A percentile compares a stretch with the other conserved stretches of the same genome.
Evolutionary conservation across 2,888 invertebrate genomes (phyloP).

Genomic region (Apodemia duryi): DNA sequence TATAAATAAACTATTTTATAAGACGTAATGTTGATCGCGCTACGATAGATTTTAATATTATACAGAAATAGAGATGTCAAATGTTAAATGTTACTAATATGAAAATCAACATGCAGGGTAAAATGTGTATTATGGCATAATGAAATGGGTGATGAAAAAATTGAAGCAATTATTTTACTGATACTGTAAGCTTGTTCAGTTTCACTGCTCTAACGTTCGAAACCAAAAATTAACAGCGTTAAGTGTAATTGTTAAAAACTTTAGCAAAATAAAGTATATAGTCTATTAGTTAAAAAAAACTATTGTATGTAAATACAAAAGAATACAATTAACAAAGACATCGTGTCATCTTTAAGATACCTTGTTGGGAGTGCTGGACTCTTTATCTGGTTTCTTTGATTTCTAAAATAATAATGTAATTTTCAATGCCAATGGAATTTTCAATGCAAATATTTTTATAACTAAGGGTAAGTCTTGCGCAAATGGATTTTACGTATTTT

Average conservation of each 20-base stretch:
- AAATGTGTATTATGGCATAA: constrained; percentile 5
- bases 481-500: neutral
- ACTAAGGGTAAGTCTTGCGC: neutral
- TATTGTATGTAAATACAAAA: neutral
- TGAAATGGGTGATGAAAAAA: constrained; percentile 9
- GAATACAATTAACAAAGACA: neutral
- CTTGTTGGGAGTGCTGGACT: constrained; percentile 84
- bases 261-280: constrained; percentile 14
- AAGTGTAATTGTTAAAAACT: constrained; percentile 8
- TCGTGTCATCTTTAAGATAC: constrained; percentile 70
- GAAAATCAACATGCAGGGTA: neutral
- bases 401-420: constrained; percentile 81
- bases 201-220: constrained; percentile 34
- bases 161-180: constrained; percentile 8
- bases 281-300: neutral
- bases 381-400: constrained; percentile 88
- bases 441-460: no score
- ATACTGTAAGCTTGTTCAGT: constrained; percentile 8
- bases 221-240: constrained; percentile 20
- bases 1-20: neutral
- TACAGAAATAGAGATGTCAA: neutral
- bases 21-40: neutral
- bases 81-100: neutral
- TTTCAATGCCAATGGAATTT: neutral
- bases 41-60: neutral